phyloP scores from a whole-genome alignment of 1,140 invertebrate species.

The Drosophila dunni region DNA sequence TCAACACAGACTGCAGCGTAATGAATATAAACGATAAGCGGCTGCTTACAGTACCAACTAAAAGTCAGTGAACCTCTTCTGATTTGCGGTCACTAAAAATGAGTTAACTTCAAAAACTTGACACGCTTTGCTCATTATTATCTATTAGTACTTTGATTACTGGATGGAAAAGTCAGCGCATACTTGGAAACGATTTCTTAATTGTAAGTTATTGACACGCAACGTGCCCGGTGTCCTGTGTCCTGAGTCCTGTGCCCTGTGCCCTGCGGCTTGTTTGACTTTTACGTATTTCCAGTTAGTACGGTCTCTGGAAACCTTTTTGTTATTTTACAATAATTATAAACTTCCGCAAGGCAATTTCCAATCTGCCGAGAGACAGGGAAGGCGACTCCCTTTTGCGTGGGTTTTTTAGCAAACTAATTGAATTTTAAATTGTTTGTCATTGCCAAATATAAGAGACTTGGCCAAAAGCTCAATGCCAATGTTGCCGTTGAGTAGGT shows the following conservation, averaged over 20 bases:
- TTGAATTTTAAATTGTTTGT: conserved; percentile 67
- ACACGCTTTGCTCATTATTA: conserved; percentile 62
- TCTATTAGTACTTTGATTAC: conserved; percentile 46
- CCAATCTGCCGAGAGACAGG: background rate
- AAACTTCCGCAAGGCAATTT: conserved; percentile 43
- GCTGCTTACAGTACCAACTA: conserved; percentile 19
- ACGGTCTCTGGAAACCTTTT: background rate
- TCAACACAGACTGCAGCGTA: conserved; percentile 1
- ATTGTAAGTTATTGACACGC: conserved; percentile 73
- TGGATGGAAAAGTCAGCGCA: background rate
- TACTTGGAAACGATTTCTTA: conserved; percentile 35
- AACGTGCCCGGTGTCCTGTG: conserved; percentile 41
- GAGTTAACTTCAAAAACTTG: conserved; percentile 42
- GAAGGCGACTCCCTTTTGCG: background rate
- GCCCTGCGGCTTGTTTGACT: background rate
- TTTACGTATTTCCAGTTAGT: background rate
- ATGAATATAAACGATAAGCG: conserved; percentile 44
- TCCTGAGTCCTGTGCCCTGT: background rate
- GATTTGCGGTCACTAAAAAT: conserved; percentile 30
- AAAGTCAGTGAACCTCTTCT: conserved; percentile 48
- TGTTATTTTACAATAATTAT: conserved; percentile 47
- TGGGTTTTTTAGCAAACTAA: conserved; percentile 38
- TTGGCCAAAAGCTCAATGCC: background rate
- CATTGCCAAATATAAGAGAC: conserved; percentile 45
- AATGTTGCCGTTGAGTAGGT: conserved; percentile 3